These are phyloP conservation scores for Sus scrofa DNA, from an alignment of 2,113 vertebrate genomes.

Conservation along the genomic window DNA sequence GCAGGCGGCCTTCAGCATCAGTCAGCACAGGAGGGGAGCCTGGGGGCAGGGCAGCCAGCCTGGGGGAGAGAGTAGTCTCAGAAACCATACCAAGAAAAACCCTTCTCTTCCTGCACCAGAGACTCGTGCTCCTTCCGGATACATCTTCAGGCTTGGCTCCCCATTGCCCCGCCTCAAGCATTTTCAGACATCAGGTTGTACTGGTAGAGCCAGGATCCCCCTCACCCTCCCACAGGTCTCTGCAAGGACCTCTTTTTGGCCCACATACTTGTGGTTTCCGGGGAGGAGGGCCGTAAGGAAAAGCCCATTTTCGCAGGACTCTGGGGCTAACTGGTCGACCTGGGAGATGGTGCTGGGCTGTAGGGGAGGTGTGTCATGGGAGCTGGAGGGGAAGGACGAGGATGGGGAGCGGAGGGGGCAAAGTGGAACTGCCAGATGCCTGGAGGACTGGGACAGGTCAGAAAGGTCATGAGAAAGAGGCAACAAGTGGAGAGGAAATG, in stretches of 20 bases:
- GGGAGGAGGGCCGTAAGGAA: neutral
- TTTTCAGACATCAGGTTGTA: neutral
- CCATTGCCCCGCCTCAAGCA: neutral
- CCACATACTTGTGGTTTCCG: neutral
- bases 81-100: neutral
- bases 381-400: neutral
- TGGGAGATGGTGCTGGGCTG: neutral
- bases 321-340: neutral
- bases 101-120: neutral
- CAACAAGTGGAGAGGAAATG: neutral
- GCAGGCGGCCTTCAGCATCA: neutral
- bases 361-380: neutral
- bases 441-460: neutral
- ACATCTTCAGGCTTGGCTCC: no score
- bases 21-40: neutral
- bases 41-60: neutral
- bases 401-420: neutral
- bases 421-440: neutral
- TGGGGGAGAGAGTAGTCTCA: no score
- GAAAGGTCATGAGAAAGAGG: neutral
- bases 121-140: fast-evolving
- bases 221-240: neutral
- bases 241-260: neutral
- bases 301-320: neutral
- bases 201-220: neutral